A percentile compares a stretch with the other conserved stretches of the same genome.
phyloP scores from a whole-genome alignment of 2,113 vertebrate genomes.

The Ceuthmochares aereus region DNA sequence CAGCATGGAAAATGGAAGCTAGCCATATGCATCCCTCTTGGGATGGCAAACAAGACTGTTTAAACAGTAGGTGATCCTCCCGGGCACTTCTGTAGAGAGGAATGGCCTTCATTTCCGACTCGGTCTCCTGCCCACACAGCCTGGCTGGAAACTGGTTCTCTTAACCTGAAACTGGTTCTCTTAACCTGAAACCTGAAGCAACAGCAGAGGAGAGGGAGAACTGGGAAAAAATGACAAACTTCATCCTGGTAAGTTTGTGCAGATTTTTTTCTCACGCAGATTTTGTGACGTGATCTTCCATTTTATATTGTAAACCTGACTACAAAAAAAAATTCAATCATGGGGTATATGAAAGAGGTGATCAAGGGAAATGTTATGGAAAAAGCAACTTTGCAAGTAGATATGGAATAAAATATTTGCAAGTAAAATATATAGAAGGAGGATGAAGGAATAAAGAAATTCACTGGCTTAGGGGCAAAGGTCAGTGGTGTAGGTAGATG shows the following conservation, averaged over 20 bases:
- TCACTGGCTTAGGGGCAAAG: background rate
- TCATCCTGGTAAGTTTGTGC: background rate
- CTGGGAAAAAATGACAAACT: background rate
- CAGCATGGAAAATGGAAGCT: background rate
- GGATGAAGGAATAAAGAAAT: background rate
- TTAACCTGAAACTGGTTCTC: background rate
- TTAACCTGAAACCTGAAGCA: background rate
- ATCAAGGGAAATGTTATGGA: background rate
- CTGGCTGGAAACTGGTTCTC: background rate
- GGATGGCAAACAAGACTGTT: background rate
- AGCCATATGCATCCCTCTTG: background rate
- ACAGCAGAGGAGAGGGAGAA: background rate
- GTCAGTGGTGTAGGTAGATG: background rate
- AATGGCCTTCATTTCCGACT: background rate
- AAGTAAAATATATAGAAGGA: background rate
- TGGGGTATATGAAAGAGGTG: background rate
- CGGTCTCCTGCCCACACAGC: background rate
- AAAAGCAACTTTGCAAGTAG: background rate
- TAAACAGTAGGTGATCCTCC: background rate
- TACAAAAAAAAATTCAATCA: background rate
- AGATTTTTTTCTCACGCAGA: background rate
- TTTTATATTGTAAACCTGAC: too few relatives aligned
- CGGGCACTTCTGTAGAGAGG: background rate
- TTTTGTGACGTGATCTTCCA: background rate
- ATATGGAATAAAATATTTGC: background rate